phyloP scores from a whole-genome alignment of 2,113 vertebrate genomes.

The Silurus asotus region DNA sequence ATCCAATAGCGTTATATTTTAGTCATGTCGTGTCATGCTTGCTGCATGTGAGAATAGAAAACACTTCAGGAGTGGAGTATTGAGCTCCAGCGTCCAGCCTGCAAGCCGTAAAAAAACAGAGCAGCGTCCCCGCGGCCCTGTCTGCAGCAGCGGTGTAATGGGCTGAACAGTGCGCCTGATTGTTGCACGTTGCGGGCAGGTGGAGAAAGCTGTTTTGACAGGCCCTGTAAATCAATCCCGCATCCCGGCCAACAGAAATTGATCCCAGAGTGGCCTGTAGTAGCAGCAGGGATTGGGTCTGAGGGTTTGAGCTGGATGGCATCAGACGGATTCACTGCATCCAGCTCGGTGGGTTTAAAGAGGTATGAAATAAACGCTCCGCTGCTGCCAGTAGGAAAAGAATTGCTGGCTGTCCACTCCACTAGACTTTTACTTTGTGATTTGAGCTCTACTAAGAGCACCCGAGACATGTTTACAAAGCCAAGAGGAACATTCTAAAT shows the following conservation, averaged over 20 bases:
- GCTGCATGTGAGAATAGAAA: not conserved
- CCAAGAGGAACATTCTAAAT: slow-evolving; percentile 46
- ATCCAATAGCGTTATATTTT: not conserved
- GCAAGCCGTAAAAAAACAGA: slow-evolving; percentile 27
- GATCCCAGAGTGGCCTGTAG: slow-evolving; percentile 69
- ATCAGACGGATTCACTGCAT: slow-evolving; percentile 69
- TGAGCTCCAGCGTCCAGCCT: slow-evolving; percentile 20
- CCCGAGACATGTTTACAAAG: slow-evolving; percentile 59
- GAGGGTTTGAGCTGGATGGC: slow-evolving; percentile 72
- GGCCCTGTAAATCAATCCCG: slow-evolving; percentile 76
- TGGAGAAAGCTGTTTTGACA: slow-evolving; percentile 73
- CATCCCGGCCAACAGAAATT: slow-evolving; percentile 73
- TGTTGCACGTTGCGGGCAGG: slow-evolving; percentile 65
- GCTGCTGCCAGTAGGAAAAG: slow-evolving; percentile 62
- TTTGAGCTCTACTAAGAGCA: slow-evolving; percentile 42
- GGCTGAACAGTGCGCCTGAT: slow-evolving; percentile 65
- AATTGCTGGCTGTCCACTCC: slow-evolving; percentile 48
- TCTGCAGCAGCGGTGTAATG: slow-evolving; percentile 55
- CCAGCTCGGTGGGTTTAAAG: slow-evolving; percentile 70
- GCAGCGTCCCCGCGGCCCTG: slow-evolving; percentile 20
- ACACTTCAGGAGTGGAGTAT: not conserved
- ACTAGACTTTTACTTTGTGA: slow-evolving; percentile 48
- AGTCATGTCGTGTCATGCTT: not conserved
- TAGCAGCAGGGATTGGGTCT: slow-evolving; percentile 65
- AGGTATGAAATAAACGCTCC: slow-evolving; percentile 75